Conservation (phyloP, 2,113 vertebrate species). For the Felis catus region DNA sequence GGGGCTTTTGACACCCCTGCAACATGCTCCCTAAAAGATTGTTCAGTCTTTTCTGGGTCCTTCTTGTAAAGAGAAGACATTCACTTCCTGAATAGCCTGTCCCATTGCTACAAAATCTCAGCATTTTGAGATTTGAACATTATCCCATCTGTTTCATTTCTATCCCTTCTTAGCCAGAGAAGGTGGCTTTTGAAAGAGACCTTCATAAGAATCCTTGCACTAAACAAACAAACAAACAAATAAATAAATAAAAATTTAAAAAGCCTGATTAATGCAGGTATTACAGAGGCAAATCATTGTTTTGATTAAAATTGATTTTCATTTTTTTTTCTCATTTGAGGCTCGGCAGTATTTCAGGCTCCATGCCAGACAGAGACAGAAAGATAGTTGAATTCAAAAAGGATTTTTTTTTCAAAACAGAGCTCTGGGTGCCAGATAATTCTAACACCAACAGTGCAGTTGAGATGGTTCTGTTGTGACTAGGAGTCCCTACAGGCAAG, state of each 20-base stretch:
- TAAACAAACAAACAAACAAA: background rate
- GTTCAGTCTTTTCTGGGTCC: background rate
- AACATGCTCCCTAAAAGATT: background rate
- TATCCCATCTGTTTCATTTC: background rate
- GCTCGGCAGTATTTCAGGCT: slow-evolving; percentile 19
- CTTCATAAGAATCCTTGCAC: background rate
- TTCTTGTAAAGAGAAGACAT: background rate
- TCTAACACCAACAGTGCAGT: background rate
- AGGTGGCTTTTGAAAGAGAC: background rate
- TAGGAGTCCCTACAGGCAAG: background rate
- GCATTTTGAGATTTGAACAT: background rate
- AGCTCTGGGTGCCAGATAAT: background rate
- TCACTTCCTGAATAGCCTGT: background rate
- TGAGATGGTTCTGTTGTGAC: background rate
- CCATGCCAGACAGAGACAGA: slow-evolving; percentile 14
- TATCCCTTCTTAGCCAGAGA: background rate
- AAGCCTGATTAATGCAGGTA: slow-evolving; percentile 36
- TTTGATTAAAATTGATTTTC: slow-evolving; percentile 64
- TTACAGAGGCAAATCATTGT: background rate
- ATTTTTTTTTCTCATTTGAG: slow-evolving; percentile 41
- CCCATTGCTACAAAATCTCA: background rate
- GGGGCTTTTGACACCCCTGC: background rate
- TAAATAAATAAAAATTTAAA: background rate
- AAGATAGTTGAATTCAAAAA: slow-evolving; percentile 1
- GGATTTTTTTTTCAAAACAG: background rate